Percentiles rank a stretch among this genome's conserved stretches.
Evolutionary conservation across 2,888 invertebrate genomes (phyloP).

Genomic region (Tethea ocularis): DNA sequence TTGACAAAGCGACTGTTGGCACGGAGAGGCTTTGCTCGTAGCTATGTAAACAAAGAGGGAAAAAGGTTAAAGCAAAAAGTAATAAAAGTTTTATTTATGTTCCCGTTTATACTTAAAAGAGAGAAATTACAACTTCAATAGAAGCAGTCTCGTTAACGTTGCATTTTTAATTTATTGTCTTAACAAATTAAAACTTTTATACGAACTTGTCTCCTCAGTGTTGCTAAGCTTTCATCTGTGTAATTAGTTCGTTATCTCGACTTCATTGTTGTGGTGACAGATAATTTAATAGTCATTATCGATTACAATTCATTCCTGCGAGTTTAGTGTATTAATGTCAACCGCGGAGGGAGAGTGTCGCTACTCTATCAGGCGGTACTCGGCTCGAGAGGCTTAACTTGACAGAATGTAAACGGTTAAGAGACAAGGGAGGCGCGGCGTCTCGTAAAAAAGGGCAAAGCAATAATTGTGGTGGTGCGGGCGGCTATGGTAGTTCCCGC

Average conservation of each 20-base stretch:
- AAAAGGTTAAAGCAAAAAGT: slow-evolving; percentile 67
- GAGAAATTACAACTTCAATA: slow-evolving; percentile 44
- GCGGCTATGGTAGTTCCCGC: slow-evolving; percentile 25
- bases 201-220: slow-evolving; percentile 20
- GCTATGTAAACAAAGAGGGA: slow-evolving; percentile 73
- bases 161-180: slow-evolving; percentile 26
- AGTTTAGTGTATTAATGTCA: slow-evolving; percentile 47
- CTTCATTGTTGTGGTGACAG: slow-evolving; percentile 13
- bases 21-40: slow-evolving; percentile 77
- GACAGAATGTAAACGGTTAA: slow-evolving; percentile 65
- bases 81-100: slow-evolving; percentile 67
- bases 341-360: slow-evolving; percentile 41
- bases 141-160: slow-evolving; percentile 25
- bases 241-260: neutral
- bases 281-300: slow-evolving; percentile 28
- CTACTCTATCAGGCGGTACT: slow-evolving; percentile 54
- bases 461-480: slow-evolving; percentile 63
- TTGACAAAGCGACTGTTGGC: slow-evolving; percentile 82
- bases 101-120: slow-evolving; percentile 51
- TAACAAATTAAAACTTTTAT: slow-evolving; percentile 20
- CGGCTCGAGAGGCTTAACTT: slow-evolving; percentile 61
- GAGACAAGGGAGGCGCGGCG: slow-evolving; percentile 58
- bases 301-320: slow-evolving; percentile 33
- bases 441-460: slow-evolving; percentile 64
- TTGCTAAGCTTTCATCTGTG: slow-evolving; percentile 16